Evolutionary conservation across 2,888 invertebrate genomes (phyloP).

Genomic region (Lypha dubia): DNA sequence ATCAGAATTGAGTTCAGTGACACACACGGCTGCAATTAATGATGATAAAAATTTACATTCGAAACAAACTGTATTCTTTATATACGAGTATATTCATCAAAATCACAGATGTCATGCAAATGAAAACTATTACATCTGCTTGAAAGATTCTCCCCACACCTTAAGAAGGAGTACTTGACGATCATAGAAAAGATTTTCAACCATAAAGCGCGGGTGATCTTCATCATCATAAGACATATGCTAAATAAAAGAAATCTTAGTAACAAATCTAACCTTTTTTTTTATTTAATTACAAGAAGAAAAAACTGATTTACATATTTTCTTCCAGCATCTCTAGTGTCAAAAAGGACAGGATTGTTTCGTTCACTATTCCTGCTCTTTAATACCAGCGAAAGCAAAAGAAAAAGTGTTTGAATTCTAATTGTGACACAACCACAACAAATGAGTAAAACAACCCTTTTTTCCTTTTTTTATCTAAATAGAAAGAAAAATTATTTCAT

Average conservation of each 20-base stretch:
- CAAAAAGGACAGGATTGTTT: slow-evolving; percentile 28
- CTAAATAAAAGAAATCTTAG: not conserved
- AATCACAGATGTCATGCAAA: slow-evolving; percentile 8
- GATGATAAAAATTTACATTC: too few relatives aligned
- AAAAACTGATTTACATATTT: slow-evolving; percentile 44
- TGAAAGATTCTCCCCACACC: not conserved
- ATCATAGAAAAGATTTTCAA: slow-evolving; percentile 18
- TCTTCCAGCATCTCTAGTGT: slow-evolving; percentile 30
- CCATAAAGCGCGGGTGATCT: slow-evolving; percentile 42
- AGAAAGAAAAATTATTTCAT: not conserved
- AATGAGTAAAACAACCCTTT: slow-evolving; percentile 18
- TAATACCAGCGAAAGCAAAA: not conserved
- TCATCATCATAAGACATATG: not conserved
- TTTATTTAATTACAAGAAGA: not conserved
- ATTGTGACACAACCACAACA: slow-evolving; percentile 1
- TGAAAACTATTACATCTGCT: slow-evolving; percentile 34
- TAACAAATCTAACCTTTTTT: not conserved
- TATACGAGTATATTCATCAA: not conserved
- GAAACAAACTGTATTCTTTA: not conserved
- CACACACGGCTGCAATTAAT: too few relatives aligned
- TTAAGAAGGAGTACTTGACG: not conserved
- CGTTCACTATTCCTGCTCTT: not conserved
- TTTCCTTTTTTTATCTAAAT: not conserved
- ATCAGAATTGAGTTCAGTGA: too few relatives aligned
- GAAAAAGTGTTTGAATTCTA: not conserved